Base-by-base conservation (phyloP, 2,113 vertebrate species). In the Acanthisitta chloris region DNA sequence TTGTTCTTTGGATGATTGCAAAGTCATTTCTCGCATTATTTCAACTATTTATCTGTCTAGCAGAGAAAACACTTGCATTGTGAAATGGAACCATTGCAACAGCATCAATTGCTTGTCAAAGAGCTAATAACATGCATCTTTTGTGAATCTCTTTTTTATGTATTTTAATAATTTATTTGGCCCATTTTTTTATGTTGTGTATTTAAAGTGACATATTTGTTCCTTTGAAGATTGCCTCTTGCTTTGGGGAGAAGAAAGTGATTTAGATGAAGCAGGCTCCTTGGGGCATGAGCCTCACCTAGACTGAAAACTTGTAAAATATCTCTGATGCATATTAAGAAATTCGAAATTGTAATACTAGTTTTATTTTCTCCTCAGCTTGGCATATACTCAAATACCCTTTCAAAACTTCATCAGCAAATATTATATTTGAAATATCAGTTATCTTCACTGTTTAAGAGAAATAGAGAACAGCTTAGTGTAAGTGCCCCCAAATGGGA, bases 81-180 rank as follows among this genome's bases (percentile, higher is more conserved):
- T 90, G 79, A 95, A 88, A 94, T 33, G 69, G 67, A 84, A 65
- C 77, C 80, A 52, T 92, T 90, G 80, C 92, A 66, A 86, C 72
- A 81, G 77, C 93, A 86, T 88, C 82, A 62, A 52, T 57, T 59
- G 40, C 77, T 84, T 92, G 88, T 96, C 90, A 93, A 94, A 93
- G 42, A 69, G 69, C 77, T 88, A 86, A 94, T 88, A 86, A 93
- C 55, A 40, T 31, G 36, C 42, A 64, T 90, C 36, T 92, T 95
- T 71, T 76, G 23, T 34, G 23, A 83, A 95, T 93, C 64, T 17
- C 85, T 91, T 97, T 97, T 96, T 95, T 42, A 92, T 61, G 66
- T 89, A 92, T 96, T 97, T 98, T 95, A 97, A 98, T 97, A 96
- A 98, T 98, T 97, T 97, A 97, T 98, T 97, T 96, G 95, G 97